Percentiles rank a stretch among this genome's conserved stretches.
These are phyloP conservation scores for Camponotus pennsylvanicus DNA, from an alignment of 1,140 invertebrate species.

Conservation along the genomic window DNA sequence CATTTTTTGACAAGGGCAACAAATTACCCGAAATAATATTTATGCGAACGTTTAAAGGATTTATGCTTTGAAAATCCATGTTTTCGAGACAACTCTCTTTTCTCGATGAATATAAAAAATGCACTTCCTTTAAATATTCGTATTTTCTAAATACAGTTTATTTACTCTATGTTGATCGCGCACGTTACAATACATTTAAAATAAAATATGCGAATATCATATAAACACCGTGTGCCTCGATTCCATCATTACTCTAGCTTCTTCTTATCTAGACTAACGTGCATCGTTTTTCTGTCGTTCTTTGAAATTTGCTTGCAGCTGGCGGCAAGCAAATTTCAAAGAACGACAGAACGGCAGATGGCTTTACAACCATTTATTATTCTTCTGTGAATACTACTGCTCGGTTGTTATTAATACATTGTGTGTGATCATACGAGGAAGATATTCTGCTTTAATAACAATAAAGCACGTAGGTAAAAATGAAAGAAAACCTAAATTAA, in stretches of 20 bases:
- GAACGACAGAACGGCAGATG: background rate
- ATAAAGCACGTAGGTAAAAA: background rate
- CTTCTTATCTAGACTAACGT: background rate
- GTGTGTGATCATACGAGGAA: background rate
- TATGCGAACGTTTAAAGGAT: conserved; percentile 15
- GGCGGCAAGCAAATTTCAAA: background rate
- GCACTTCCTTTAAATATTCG: background rate
- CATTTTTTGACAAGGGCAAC: background rate
- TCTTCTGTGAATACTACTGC: background rate
- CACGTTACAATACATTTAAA: background rate
- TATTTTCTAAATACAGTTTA: background rate
- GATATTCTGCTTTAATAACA: background rate
- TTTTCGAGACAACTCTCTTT: background rate
- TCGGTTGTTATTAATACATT: background rate
- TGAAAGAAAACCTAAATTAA: background rate
- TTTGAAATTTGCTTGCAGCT: background rate
- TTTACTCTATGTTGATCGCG: background rate
- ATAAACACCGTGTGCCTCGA: background rate
- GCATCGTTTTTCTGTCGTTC: background rate
- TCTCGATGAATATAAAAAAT: background rate
- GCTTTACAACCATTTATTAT: background rate
- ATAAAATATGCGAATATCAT: background rate
- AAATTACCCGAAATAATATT: conserved; percentile 31
- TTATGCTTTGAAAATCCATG: conserved; percentile 31
- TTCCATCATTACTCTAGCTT: background rate